These are phyloP conservation scores for Glaucidium brasilianum DNA, from an alignment of 2,113 vertebrate species.

Conservation along the genomic window DNA sequence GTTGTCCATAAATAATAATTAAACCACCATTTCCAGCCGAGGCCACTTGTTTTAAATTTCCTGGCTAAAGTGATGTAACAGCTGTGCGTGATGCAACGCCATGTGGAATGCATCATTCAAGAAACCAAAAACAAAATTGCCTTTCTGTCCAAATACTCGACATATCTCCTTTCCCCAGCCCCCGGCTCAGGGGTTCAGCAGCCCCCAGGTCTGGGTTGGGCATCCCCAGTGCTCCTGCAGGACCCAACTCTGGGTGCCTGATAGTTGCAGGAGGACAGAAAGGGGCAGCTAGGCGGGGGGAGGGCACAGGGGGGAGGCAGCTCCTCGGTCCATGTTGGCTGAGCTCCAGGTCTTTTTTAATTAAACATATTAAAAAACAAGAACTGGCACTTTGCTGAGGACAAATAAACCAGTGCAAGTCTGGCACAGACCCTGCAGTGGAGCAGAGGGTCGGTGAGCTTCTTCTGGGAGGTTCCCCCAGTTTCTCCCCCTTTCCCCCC, in stretches of 20 bases:
- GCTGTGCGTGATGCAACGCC: conserved; percentile 66
- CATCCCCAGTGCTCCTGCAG: fast-evolving
- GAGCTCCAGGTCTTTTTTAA: background rate
- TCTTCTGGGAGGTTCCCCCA: background rate
- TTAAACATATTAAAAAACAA: background rate
- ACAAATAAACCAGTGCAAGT: background rate
- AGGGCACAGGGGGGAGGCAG: background rate
- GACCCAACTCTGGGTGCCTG: fast-evolving
- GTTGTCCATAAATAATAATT: conserved; percentile 48
- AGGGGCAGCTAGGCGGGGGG: background rate
- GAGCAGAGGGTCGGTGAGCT: background rate
- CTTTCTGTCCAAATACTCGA: background rate
- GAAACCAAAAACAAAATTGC: conserved; percentile 47
- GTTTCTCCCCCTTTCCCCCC: background rate
- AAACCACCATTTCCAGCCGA: conserved; percentile 39
- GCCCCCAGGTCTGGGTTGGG: background rate
- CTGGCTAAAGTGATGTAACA: conserved; percentile 66
- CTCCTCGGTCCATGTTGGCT: fast-evolving
- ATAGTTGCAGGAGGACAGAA: background rate
- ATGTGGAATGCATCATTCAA: conserved; percentile 57
- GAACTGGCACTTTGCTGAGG: background rate
- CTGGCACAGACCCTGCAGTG: background rate
- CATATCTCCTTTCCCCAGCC: background rate
- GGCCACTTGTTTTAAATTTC: conserved; percentile 65
- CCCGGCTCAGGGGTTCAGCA: background rate